These are phyloP conservation scores for Equus przewalskii DNA, from an alignment of 2,113 vertebrate species.

Conservation along the genomic window DNA sequence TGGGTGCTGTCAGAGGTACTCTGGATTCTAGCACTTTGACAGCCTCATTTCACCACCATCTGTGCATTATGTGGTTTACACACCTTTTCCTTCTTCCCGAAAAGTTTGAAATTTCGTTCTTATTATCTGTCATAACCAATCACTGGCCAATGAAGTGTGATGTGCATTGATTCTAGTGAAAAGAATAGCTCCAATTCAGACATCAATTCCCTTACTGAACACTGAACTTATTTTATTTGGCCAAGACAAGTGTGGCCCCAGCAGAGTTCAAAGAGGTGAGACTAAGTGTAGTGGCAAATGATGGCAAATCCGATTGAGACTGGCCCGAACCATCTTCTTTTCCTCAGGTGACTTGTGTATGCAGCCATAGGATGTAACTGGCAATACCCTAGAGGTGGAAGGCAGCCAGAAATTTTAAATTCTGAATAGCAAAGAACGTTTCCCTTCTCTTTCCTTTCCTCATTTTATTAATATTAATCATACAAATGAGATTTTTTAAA, in stretches of 20 bases:
- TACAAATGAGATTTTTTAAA: neutral
- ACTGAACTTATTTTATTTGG: neutral
- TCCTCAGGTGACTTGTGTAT: neutral
- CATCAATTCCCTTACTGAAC: neutral
- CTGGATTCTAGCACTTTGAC: conserved; percentile 49
- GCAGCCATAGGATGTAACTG: neutral
- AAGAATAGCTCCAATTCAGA: neutral
- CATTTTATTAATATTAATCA: neutral
- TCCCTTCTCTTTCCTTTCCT: neutral
- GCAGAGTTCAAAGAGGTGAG: neutral
- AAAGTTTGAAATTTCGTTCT: conserved; percentile 61
- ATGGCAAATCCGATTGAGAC: neutral
- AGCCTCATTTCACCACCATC: conserved; percentile 67
- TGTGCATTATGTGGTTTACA: conserved; percentile 32
- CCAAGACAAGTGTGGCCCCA: neutral
- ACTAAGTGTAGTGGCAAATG: neutral
- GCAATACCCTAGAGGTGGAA: neutral
- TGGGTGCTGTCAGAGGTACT: conserved; percentile 26
- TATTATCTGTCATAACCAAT: conserved; percentile 62
- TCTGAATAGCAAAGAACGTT: neutral
- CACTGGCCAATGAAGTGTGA: conserved; percentile 35
- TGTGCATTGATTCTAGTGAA: conserved; percentile 12
- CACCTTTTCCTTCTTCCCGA: conserved; percentile 44
- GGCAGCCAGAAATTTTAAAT: neutral
- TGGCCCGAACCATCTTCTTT: neutral